Conservation (phyloP, 2,797 vertebrate genomes). For the Denticeps clupeoides region DNA sequence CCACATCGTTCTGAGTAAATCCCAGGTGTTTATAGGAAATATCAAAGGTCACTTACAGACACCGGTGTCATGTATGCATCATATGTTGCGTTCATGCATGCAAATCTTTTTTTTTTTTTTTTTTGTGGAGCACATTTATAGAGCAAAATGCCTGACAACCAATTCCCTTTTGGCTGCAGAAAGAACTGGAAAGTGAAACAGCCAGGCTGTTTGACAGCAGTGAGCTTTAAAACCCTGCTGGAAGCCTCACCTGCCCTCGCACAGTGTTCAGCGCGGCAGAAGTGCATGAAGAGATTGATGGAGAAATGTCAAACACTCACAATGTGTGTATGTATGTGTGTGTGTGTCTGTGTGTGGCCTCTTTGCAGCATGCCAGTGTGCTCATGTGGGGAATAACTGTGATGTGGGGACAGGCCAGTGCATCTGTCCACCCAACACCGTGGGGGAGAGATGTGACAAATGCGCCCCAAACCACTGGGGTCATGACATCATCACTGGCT, state of each 20-base stretch:
- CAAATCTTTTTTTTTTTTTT: too few species aligned
- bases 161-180: too few species aligned
- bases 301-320: not conserved
- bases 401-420: constrained; percentile 77
- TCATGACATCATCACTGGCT: constrained; percentile 75
- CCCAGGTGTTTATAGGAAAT: too few species aligned
- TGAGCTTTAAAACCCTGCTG: not conserved
- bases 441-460: constrained; percentile 80
- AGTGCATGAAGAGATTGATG: not conserved
- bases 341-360: not conserved
- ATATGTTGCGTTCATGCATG: too few species aligned
- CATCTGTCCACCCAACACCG: constrained; percentile 84
- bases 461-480: constrained; percentile 87
- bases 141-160: too few species aligned
- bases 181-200: too few species aligned
- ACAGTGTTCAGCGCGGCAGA: not conserved
- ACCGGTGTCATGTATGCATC: too few species aligned
- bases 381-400: constrained; percentile 83
- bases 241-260: too few species aligned
- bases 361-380: constrained; percentile 77
- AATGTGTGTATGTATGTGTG: not conserved
- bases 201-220: not conserved
- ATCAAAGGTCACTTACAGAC: too few species aligned
- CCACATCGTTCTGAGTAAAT: too few species aligned
- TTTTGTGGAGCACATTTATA: too few species aligned